Conservation (phyloP, 2,888 invertebrate genomes). For the Lochmaea crataegi region DNA sequence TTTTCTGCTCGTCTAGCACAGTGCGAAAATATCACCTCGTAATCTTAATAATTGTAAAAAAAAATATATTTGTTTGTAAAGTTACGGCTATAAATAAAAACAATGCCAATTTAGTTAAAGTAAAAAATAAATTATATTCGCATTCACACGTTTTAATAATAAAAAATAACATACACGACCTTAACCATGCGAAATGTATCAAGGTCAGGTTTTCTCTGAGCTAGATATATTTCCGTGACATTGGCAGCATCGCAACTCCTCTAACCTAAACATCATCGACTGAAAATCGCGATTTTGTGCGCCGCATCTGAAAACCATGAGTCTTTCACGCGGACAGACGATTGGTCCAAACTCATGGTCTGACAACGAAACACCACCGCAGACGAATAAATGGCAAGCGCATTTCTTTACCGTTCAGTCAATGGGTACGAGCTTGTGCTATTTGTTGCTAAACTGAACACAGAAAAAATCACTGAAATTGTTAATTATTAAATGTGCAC, state of each 20-base stretch:
- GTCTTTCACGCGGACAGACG: constrained; percentile 60
- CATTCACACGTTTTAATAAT: not conserved
- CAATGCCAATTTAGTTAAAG: too few relatives aligned
- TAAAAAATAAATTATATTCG: too few relatives aligned
- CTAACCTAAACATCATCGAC: constrained; percentile 22
- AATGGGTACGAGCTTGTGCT: constrained; percentile 7
- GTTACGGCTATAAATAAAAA: too few relatives aligned
- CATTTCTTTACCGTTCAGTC: constrained; percentile 48
- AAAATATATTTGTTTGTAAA: too few relatives aligned
- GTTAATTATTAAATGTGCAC: constrained; percentile 21
- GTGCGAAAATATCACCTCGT: too few relatives aligned
- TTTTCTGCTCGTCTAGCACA: too few relatives aligned
- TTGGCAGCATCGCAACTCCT: constrained; percentile 14
- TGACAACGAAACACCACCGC: constrained; percentile 79
- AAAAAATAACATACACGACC: not conserved
- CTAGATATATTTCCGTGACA: not conserved
- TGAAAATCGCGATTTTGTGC: constrained; percentile 14
- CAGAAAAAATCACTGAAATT: constrained; percentile 11
- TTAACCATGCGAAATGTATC: not conserved
- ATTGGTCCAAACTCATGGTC: constrained; percentile 80
- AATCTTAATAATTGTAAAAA: too few relatives aligned
- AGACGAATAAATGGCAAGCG: constrained; percentile 61
- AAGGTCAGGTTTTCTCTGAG: not conserved
- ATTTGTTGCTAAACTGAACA: constrained; percentile 14
- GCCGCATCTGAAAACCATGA: constrained; percentile 59